A percentile compares a stretch with the other conserved stretches of the same genome.
Evolutionary conservation across 2,797 vertebrate species (phyloP).

Genomic region (Cebuella pygmaea): DNA sequence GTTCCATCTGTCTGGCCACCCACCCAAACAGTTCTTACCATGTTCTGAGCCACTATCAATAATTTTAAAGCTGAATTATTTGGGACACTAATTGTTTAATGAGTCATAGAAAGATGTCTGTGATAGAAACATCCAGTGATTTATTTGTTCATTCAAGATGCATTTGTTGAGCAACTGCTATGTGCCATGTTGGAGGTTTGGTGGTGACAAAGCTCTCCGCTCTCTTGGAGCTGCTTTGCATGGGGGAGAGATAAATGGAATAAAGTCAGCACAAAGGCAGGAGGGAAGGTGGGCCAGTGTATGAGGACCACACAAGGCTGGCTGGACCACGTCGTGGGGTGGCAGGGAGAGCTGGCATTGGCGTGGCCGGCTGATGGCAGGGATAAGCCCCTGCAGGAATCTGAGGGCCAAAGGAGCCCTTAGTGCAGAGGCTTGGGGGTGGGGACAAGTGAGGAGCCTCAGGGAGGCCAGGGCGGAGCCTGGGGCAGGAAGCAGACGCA

Average conservation of each 20-base stretch:
- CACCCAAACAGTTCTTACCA: background rate
- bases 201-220: background rate
- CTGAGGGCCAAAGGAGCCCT: background rate
- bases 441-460: background rate
- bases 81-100: background rate
- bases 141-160: background rate
- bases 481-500: background rate
- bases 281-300: no score
- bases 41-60: background rate
- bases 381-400: background rate
- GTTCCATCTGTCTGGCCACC: background rate
- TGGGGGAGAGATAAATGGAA: background rate
- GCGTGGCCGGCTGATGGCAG: background rate
- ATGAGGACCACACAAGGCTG: background rate
- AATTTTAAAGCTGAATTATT: background rate
- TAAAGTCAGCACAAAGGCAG: background rate
- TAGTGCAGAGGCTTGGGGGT: no score
- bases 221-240: background rate
- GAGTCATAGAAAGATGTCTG: background rate
- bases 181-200: background rate
- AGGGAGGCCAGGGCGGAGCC: background rate
- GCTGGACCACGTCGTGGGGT: background rate
- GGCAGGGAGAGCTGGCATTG: background rate
- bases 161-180: background rate
- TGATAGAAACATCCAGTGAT: background rate